A percentile compares a stretch with the other conserved stretches of the same genome.
phyloP scores from a whole-genome alignment of 2,113 vertebrate species.

The Pteruthius melanotis region DNA sequence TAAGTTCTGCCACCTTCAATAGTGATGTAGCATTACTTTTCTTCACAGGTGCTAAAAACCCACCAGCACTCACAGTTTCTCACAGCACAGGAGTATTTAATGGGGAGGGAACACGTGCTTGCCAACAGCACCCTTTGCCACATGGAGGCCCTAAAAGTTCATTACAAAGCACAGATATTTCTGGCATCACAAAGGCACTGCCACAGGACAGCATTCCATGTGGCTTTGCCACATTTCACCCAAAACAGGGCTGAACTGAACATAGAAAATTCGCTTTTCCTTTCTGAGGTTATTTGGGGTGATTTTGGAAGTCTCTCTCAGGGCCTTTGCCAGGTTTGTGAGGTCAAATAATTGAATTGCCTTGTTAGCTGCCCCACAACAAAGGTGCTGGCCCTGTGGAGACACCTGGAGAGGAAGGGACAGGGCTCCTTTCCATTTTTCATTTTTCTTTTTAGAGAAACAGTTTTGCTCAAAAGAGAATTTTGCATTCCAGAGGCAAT shows the following conservation, averaged over 20 bases:
- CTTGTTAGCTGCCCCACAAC: neutral
- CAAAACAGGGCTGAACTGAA: neutral
- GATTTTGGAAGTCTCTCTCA: neutral
- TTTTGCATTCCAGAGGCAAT: neutral
- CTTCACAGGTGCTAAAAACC: neutral
- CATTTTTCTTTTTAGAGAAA: neutral
- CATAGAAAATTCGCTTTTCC: neutral
- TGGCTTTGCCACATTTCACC: neutral
- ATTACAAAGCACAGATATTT: neutral
- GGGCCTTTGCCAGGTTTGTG: neutral
- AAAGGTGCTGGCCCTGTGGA: neutral
- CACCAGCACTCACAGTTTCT: neutral
- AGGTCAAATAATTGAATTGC: neutral
- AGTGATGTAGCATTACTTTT: neutral
- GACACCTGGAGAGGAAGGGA: neutral
- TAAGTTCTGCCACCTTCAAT: neutral
- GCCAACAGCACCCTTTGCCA: neutral
- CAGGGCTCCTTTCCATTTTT: too few species aligned
- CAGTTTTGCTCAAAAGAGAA: neutral
- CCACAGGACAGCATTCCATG: rapidly evolving
- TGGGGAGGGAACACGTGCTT: neutral
- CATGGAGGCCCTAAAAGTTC: neutral
- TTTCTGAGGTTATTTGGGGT: neutral
- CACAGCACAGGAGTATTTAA: neutral
- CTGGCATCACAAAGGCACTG: neutral